phyloP scores from a whole-genome alignment of 2,888 invertebrate genomes.

The Epiblema foenella region DNA sequence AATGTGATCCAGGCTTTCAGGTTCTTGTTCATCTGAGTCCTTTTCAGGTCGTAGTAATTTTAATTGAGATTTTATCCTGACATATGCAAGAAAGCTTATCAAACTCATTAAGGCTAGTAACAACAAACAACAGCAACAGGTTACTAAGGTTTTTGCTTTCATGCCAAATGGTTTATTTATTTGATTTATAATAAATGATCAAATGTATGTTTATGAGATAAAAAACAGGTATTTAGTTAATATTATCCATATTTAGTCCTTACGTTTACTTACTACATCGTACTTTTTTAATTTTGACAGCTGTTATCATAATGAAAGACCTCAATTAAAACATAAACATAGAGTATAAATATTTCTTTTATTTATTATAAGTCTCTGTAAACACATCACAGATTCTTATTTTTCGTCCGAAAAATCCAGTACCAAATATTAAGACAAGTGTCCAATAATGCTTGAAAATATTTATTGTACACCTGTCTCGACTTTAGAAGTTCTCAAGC shows the following conservation, averaged over 20 bases:
- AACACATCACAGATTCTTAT: neutral
- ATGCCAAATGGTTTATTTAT: neutral
- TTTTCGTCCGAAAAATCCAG: neutral
- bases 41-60: neutral
- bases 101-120: neutral
- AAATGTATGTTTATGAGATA: neutral
- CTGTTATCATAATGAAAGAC: neutral
- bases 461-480: too few relatives aligned
- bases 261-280: neutral
- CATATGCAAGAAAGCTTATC: neutral
- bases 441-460: too few relatives aligned
- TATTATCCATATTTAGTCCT: neutral
- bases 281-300: constrained; percentile 5
- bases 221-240: neutral
- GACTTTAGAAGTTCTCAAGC: too few relatives aligned
- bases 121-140: neutral
- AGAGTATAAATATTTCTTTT: too few relatives aligned
- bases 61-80: neutral
- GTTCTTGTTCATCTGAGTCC: neutral
- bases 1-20: neutral
- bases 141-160: neutral
- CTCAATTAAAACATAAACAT: neutral
- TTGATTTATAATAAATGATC: neutral
- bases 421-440: neutral
- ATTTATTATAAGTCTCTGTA: too few relatives aligned